Base-by-base conservation (phyloP, 2,113 vertebrate genomes). In the Barbus barbus region DNA sequence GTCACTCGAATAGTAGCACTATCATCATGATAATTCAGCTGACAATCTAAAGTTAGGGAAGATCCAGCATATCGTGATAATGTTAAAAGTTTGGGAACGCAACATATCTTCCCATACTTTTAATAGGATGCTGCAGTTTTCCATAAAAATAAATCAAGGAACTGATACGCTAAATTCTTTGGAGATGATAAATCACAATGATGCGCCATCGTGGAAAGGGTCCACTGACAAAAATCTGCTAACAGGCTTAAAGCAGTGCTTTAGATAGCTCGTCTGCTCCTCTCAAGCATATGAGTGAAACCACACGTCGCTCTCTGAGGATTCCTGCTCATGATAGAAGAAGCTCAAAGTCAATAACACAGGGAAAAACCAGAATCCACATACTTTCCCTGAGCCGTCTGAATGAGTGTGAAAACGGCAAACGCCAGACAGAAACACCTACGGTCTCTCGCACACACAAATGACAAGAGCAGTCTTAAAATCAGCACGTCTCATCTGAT, bases 281-380 rank as follows among this genome's bases (percentile, higher is more conserved):
- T 60, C 65, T 80, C 67, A 73, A 75, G 20, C 28, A 71, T 11
- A 9, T 71, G 75, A 78, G 83, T 51, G 63, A 81, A 65, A 80
- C 65, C 38, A 81, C 78, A 76, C 56, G 44, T 53, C 20, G n/a
- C 51, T 85, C 84, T 69, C 72, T 3, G 20, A 71, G 36, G 36
- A 60, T 13, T 78, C 76, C 22, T 24, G 22, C 53, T 36, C 33
- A 60, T 9, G 46, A 53, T 14, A 60, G 7, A 38, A 78, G 33
- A 22, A 41, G 76, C 78, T 2, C 38, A n/a, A 76, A 76, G 51
- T 82, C 83, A 63, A 80, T 84, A 87, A n/a, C n/a, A n/a, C n/a
- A n/a, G n/a, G n/a, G n/a, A n/a, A n/a, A n/a, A 81, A 80, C 0
- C 28, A n/a, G 71, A 81, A 81, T 81, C 86, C 71, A 67, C 78